Conservation (phyloP, 2,888 invertebrate genomes). For the Cosmia pyralina region DNA sequence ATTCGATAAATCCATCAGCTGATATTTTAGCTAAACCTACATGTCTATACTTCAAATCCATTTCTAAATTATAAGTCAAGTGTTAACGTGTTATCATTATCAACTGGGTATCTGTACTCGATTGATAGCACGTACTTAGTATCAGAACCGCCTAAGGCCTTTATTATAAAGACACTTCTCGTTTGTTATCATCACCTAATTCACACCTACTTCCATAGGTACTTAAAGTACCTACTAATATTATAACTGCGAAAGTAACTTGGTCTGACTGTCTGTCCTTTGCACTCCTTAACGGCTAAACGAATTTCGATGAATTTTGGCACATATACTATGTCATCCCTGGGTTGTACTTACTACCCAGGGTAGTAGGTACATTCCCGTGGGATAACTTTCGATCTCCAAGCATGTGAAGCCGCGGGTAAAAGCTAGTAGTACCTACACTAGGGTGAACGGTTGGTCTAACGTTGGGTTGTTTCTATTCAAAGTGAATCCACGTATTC, state of each 20-base stretch:
- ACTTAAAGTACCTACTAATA: neutral
- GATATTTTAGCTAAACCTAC: constrained; percentile 7
- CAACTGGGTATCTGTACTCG: neutral
- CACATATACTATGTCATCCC: neutral
- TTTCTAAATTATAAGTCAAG: constrained; percentile 15
- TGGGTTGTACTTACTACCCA: no score
- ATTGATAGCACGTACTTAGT: constrained; percentile 35
- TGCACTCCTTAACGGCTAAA: neutral
- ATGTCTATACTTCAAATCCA: neutral
- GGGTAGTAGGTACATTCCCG: neutral
- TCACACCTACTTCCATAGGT: no score
- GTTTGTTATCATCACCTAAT: constrained; percentile 4
- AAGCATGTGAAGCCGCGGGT: no score
- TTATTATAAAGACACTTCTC: neutral
- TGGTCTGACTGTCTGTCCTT: neutral
- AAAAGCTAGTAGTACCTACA: neutral
- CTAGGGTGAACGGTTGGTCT: neutral
- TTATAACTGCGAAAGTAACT: no score
- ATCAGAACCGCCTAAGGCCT: constrained; percentile 2
- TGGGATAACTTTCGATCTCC: neutral
- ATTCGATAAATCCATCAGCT: neutral
- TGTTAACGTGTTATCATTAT: constrained; percentile 17
- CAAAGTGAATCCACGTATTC: neutral
- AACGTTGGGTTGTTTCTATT: neutral
- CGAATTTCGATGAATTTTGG: neutral